Conservation (phyloP, 2,797 vertebrate species). For the Neosalanx taihuensis region DNA sequence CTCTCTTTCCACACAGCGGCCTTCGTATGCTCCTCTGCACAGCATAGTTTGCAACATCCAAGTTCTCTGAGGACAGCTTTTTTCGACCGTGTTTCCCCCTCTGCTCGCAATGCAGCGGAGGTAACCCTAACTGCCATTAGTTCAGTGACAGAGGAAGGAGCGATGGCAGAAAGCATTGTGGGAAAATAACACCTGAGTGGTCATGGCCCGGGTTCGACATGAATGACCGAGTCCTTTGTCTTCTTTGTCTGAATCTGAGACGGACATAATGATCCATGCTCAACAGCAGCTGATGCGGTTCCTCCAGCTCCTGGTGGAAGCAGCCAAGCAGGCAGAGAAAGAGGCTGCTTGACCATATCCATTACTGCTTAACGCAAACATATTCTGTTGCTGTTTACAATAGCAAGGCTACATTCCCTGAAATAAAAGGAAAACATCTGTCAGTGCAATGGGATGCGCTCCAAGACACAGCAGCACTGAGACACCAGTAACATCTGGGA, state of each 20-base stretch:
- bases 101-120: neutral
- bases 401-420: slow-evolving; percentile 5
- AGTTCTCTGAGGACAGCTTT: slow-evolving; percentile 44
- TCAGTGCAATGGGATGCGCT: slow-evolving; percentile 27
- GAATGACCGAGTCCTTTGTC: slow-evolving; percentile 40
- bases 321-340: slow-evolving; percentile 44
- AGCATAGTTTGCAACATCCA: slow-evolving; percentile 57
- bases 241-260: slow-evolving; percentile 48
- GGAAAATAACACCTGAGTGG: neutral
- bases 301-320: slow-evolving; percentile 22
- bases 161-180: neutral
- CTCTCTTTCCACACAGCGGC: slow-evolving; percentile 51
- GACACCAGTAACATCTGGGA: slow-evolving; percentile 21
- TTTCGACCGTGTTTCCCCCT: slow-evolving; percentile 5
- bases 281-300: slow-evolving; percentile 48
- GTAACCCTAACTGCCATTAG: neutral
- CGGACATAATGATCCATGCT: slow-evolving; percentile 51
- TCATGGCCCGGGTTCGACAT: slow-evolving; percentile 36
- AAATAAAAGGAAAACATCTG: slow-evolving; percentile 15
- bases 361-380: slow-evolving; percentile 2
- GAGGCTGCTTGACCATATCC: neutral
- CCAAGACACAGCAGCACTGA: neutral
- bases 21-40: slow-evolving; percentile 72
- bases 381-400: no score
- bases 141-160: neutral